These are phyloP conservation scores for Furnarius figulus DNA, from an alignment of 2,113 vertebrate species.

Conservation along the genomic window DNA sequence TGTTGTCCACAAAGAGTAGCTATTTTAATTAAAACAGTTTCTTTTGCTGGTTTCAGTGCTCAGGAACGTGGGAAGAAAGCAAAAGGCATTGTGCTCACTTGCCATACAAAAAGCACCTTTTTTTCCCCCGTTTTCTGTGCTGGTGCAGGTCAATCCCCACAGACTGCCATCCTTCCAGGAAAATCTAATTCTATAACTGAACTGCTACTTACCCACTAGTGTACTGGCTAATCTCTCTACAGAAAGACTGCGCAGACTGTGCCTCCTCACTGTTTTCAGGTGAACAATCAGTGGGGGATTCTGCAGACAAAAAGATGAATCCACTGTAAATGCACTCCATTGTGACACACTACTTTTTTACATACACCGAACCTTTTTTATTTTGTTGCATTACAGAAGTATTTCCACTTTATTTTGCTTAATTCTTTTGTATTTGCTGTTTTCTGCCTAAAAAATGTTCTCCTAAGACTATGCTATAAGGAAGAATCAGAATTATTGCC, in stretches of 20 bases:
- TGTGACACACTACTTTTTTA: background rate
- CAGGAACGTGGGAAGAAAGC: background rate
- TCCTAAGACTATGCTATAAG: background rate
- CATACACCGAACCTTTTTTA: background rate
- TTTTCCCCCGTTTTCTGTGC: background rate
- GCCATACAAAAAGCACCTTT: background rate
- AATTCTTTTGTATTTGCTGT: background rate
- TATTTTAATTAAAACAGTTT: background rate
- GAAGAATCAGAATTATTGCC: background rate
- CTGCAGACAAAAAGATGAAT: constrained; percentile 66
- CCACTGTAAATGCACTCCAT: background rate
- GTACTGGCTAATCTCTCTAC: constrained; percentile 77
- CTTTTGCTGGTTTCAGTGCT: background rate
- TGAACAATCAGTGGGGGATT: constrained; percentile 64
- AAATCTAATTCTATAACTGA: fast-evolving
- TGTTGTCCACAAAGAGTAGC: background rate
- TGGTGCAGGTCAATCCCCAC: background rate
- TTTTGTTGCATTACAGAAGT: background rate
- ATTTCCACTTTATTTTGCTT: background rate
- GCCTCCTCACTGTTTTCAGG: constrained; percentile 84
- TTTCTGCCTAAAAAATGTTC: background rate
- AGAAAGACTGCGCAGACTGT: constrained; percentile 80
- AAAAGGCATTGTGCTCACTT: background rate
- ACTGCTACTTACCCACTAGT: constrained; percentile 79
- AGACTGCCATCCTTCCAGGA: background rate